Evolutionary conservation across 2,888 invertebrate genomes (phyloP).

Genomic region (Aproaerema taeniolella): DNA sequence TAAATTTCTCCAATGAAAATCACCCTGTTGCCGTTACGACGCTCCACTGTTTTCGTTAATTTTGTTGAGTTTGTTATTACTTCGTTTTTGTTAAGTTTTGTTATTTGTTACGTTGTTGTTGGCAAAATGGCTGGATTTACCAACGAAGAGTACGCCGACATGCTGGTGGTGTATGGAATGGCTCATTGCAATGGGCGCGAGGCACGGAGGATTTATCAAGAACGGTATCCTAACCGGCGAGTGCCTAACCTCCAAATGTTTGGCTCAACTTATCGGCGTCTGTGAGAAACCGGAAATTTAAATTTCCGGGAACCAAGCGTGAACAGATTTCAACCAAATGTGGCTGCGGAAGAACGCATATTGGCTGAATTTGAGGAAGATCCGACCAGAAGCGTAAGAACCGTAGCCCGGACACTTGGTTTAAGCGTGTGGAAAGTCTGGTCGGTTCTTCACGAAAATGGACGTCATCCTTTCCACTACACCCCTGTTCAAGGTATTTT

Average conservation of each 20-base stretch:
- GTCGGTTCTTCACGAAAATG: slow-evolving; percentile 2
- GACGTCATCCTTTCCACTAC: slow-evolving; percentile 3
- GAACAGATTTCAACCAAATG: no score
- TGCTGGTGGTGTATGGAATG: slow-evolving; percentile 8
- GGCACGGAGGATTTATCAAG: slow-evolving; percentile 13
- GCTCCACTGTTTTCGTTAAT: not conserved
- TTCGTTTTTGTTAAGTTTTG: slow-evolving; percentile 2
- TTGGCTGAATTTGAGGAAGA: no score
- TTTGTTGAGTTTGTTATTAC: slow-evolving; percentile 1
- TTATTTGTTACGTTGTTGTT: slow-evolving; percentile 6
- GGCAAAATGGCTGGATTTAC: slow-evolving; percentile 10
- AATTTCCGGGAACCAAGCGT: no score
- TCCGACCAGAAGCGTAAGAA: no score
- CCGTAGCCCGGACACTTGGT: no score
- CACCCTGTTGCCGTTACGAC: no score
- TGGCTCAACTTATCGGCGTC: slow-evolving; percentile 16
- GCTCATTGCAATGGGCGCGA: not conserved
- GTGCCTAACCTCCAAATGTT: slow-evolving; percentile 15
- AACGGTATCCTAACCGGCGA: slow-evolving; percentile 15
- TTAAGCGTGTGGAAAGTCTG: slow-evolving; percentile 1
- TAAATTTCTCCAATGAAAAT: no score
- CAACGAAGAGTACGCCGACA: slow-evolving; percentile 11
- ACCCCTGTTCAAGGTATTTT: slow-evolving; percentile 4
- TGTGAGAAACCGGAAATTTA: slow-evolving; percentile 15
- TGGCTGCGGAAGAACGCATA: no score